Evolutionary conservation across 2,113 vertebrate species (phyloP).

Genomic region (Cervus canadensis): DNA sequence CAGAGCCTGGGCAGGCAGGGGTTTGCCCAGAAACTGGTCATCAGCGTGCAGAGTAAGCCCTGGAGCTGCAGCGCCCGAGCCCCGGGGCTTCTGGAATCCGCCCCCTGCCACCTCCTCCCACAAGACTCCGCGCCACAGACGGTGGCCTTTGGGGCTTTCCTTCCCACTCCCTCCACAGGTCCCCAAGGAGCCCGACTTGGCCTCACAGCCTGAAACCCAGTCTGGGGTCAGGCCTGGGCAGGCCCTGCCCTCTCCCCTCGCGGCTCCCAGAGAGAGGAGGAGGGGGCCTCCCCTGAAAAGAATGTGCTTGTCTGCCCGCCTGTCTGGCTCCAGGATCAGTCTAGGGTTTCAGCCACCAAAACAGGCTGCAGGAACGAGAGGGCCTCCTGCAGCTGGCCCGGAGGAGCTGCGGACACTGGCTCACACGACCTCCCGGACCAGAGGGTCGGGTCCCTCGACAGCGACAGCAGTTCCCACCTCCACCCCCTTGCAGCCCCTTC

Average conservation of each 20-base stretch:
- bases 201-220: neutral
- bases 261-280: neutral
- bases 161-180: neutral
- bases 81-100: neutral
- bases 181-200: neutral
- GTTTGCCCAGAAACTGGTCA: neutral
- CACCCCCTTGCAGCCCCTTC: neutral
- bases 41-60: neutral
- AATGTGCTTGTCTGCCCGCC: conserved; percentile 1
- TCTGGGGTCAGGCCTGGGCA: conserved; percentile 13
- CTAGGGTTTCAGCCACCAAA: conserved; percentile 47
- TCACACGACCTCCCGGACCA: neutral
- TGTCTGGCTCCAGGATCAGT: conserved; percentile 49
- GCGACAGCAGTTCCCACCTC: neutral
- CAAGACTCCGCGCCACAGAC: accelerated
- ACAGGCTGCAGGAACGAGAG: conserved; percentile 9
- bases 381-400: neutral
- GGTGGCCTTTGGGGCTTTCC: neutral
- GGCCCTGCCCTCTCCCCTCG: neutral
- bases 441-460: accelerated
- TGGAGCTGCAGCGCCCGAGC: neutral
- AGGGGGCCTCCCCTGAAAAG: neutral
- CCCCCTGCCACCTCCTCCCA: neutral
- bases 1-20: neutral
- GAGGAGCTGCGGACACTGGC: neutral